Base-by-base conservation (phyloP, 2,888 invertebrate species). In the Punctoribates punctum region DNA sequence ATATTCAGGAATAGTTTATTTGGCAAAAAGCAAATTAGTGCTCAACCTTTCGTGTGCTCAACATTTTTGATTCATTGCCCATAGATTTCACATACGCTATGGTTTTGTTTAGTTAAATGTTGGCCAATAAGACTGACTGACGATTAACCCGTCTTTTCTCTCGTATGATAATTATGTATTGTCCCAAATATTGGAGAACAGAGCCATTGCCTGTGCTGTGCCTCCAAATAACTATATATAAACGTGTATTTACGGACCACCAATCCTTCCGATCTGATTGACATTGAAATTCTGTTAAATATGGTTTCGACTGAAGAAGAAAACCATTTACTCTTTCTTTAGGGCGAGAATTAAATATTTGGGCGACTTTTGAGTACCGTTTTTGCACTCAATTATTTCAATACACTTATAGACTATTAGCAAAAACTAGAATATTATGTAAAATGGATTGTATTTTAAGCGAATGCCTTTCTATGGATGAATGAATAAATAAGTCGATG, bases 161-260 rank as follows among this genome's bases (percentile, higher is more conserved):
- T 23, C 20, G 11, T 38, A 17, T 67, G 42, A 38, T 42, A 67
- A 38, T 38, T 67, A 67, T 38, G 67, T 67, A 67, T 67, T 42
- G 42, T 11, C 67, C 65, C 65, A 65, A 27, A 65, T 65, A 65
- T 62, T 27, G 15, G 27, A 51, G 20, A 51, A n/a, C 42, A 42
- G 42, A 42, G 42, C 65, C 34, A 65, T 62, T 27, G 27, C 17
- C 27, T 9, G 20, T 20, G 20, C n/a, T 57, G 25, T 20, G 25
- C 57, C n/a, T 25, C 8, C 23, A 5, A 23, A 13, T 57, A 13
- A 27, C 17, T 60, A 4, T 60, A 4, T 60, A 67, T 27, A 38
- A 34, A 60, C n/a, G 34, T 25, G 20, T 72, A 46, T 72, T 72
- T 72, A 72, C 72, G 72, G 72, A 72, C 72, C 72, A 72, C 72